Percentiles rank a stretch among this genome's conserved stretches.
Conservation (phyloP, 2,888 invertebrate genomes). For the Eilema sororculum region DNA sequence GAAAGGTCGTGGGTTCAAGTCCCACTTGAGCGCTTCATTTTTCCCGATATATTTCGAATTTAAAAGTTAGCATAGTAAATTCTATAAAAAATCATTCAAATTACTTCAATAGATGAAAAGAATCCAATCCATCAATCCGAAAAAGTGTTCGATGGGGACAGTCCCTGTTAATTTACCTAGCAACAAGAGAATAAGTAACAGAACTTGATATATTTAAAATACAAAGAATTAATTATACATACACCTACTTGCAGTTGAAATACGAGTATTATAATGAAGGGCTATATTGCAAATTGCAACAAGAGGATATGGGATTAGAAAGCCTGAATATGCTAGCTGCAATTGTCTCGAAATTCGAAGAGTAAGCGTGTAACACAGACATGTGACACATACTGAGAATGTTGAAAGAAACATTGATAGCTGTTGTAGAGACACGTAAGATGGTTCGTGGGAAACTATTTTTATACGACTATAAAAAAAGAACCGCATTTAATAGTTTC, state of each 20-base stretch:
- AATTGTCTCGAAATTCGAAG: background rate
- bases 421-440: background rate
- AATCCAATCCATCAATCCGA: too few relatives aligned
- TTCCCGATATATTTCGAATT: too few relatives aligned
- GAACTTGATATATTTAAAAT: too few relatives aligned
- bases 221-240: too few relatives aligned
- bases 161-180: too few relatives aligned
- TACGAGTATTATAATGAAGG: background rate
- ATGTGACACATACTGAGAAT: background rate
- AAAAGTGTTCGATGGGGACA: too few relatives aligned
- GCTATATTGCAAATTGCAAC: background rate
- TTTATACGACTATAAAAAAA: background rate
- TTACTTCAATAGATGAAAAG: too few relatives aligned
- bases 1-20: too few relatives aligned
- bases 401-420: background rate
- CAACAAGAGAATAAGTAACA: too few relatives aligned
- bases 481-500: background rate
- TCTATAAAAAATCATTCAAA: too few relatives aligned
- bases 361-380: background rate
- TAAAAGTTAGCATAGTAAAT: too few relatives aligned
- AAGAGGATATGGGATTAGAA: background rate
- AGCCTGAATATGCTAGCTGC: background rate
- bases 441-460: background rate
- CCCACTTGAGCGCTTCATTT: too few relatives aligned
- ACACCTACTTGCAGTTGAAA: background rate